These are phyloP conservation scores for Neogale vison DNA, from an alignment of 2,113 vertebrate genomes.

Conservation along the genomic window DNA sequence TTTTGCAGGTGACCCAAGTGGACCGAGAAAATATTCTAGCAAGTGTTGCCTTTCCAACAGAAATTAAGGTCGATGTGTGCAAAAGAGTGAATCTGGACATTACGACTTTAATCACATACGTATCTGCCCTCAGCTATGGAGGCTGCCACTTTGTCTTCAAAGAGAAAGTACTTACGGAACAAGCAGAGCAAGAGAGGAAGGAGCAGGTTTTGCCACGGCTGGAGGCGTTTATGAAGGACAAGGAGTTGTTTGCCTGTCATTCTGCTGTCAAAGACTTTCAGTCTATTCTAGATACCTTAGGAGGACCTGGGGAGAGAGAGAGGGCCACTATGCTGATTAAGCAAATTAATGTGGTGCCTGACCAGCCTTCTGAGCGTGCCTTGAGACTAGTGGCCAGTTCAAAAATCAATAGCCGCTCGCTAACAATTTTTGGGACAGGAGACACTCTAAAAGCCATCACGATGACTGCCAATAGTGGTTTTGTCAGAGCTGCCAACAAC, in stretches of 20 bases:
- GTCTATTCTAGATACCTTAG: conserved; percentile 93
- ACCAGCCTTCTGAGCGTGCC: conserved; percentile 92
- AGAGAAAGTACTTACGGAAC: conserved; percentile 95
- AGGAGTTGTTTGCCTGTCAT: conserved; percentile 94
- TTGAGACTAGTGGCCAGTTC: conserved; percentile 90
- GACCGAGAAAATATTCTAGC: conserved; percentile 91
- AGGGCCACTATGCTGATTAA: conserved; percentile 88
- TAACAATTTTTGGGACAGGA: conserved; percentile 96
- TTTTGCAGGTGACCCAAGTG: conserved; percentile 87
- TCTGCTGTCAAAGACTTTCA: conserved; percentile 95
- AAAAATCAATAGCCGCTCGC: conserved; percentile 93
- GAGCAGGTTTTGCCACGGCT: conserved; percentile 91
- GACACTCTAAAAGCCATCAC: conserved; percentile 94
- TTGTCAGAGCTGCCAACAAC: conserved; percentile 95
- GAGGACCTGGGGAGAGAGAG: conserved; percentile 92
- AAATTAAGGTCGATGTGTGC: conserved; percentile 91
- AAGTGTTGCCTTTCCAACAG: conserved; percentile 91
- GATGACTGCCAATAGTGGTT: conserved; percentile 97
- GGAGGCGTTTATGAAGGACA: conserved; percentile 93
- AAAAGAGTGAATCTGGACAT: conserved; percentile 95
- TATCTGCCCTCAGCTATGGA: conserved; percentile 95
- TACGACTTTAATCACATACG: conserved; percentile 95
- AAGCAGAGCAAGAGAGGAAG: conserved; percentile 93
- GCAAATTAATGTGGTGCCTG: conserved; percentile 90
- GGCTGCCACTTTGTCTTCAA: conserved; percentile 92